phyloP scores from a whole-genome alignment of 2,888 invertebrate species.

The Carabus problematicus region DNA sequence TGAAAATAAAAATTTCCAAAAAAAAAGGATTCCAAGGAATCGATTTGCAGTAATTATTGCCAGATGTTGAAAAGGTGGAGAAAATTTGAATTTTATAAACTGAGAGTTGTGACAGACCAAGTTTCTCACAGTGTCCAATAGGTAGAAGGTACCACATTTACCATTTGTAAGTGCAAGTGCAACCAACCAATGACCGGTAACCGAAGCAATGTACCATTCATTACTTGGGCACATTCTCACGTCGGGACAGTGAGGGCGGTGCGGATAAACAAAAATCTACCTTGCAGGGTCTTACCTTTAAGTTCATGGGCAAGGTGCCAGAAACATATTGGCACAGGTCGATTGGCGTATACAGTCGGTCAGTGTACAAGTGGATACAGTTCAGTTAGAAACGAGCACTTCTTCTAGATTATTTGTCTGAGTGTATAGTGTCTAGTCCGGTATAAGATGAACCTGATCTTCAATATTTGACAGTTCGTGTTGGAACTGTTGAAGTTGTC shows the following conservation, averaged over 20 bases:
- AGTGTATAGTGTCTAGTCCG: constrained; percentile 13
- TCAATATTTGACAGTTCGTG: constrained; percentile 32
- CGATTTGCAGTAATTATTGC: constrained; percentile 1
- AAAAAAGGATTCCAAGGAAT: not conserved
- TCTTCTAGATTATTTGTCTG: constrained; percentile 13
- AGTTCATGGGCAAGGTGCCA: constrained; percentile 4
- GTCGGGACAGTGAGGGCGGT: constrained; percentile 10
- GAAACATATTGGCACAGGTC: constrained; percentile 18
- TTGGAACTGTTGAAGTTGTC: constrained; percentile 10
- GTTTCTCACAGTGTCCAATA: constrained; percentile 11
- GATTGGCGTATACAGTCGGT: constrained; percentile 29
- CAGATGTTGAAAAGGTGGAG: constrained; percentile 15
- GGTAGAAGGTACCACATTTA: not conserved
- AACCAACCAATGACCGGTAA: constrained; percentile 8
- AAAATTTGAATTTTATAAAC: constrained; percentile 43
- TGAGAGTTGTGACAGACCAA: constrained; percentile 17
- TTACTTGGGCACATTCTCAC: constrained; percentile 28
- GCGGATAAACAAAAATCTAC: constrained; percentile 31
- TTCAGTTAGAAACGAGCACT: constrained; percentile 21
- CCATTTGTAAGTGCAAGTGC: not conserved
- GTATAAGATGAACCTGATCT: constrained; percentile 38
- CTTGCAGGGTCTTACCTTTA: constrained; percentile 18
- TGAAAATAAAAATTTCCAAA: no score
- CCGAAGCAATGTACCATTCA: constrained; percentile 19
- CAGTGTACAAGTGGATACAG: constrained; percentile 4